Conservation (phyloP, 1,140 invertebrate genomes). For the Eurosta solidaginis region DNA sequence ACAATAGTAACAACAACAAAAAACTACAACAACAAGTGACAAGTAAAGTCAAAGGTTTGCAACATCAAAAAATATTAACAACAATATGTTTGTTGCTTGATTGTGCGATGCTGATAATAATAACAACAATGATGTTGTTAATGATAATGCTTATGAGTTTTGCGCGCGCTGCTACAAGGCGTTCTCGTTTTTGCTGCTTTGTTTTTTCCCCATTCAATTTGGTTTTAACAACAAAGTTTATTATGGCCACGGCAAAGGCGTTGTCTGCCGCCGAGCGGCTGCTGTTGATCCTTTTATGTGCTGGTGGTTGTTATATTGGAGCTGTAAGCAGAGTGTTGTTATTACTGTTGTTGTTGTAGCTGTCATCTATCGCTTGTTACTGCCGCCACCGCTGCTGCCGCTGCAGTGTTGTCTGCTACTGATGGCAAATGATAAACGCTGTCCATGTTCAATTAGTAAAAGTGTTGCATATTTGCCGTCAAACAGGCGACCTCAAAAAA, state of each 20-base stretch:
- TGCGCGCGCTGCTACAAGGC: not conserved
- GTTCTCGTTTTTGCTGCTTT: not conserved
- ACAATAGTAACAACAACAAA: not conserved
- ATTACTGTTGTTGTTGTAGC: not conserved
- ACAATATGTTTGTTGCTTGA: conserved; percentile 26
- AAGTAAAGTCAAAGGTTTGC: not conserved
- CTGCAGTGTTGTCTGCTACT: too few species aligned
- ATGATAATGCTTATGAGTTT: not conserved
- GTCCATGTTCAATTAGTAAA: conserved; percentile 31
- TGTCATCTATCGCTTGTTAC: not conserved
- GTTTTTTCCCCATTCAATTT: not conserved
- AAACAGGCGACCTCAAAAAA: conserved; percentile 10
- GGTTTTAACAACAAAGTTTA: not conserved
- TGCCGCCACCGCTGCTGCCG: not conserved
- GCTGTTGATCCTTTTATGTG: too few species aligned
- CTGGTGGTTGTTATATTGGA: not conserved
- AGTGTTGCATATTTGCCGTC: not conserved
- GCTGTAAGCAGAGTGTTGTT: not conserved
- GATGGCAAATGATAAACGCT: conserved; percentile 15
- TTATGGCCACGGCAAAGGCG: not conserved
- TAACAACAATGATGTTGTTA: conserved; percentile 16
- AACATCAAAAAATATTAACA: not conserved
- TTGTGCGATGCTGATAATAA: not conserved
- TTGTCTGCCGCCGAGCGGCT: too few species aligned
- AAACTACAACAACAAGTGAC: not conserved